Conservation (phyloP, 1,140 invertebrate species). For the Scaptomyza montana region DNA sequence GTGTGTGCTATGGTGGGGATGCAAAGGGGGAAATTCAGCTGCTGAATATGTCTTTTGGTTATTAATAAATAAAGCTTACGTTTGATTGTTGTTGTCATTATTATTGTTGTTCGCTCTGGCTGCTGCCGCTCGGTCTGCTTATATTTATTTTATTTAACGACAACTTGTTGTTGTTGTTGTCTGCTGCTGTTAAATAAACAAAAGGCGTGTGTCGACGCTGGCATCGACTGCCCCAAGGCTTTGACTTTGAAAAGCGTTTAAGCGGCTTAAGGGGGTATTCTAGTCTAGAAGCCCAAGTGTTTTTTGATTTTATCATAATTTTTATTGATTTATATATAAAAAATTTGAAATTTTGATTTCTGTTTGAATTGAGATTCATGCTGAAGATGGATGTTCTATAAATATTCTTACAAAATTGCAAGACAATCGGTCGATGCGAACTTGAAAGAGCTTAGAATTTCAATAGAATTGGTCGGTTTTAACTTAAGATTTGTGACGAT, state of each 20-base stretch:
- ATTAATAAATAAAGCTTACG: constrained; percentile 77
- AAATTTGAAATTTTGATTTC: no score
- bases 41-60: constrained; percentile 71
- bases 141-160: constrained; percentile 72
- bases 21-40: constrained; percentile 6
- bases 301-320: no score
- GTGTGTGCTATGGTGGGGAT: background rate
- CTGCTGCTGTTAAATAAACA: constrained; percentile 69
- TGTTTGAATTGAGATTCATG: no score
- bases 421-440: no score
- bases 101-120: constrained; percentile 42
- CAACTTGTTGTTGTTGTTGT: constrained; percentile 31
- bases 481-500: no score
- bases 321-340: no score
- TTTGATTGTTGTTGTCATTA: constrained; percentile 33
- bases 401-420: no score
- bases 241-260: constrained; percentile 78
- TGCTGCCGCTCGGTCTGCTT: constrained; percentile 71
- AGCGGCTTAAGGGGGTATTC: constrained; percentile 61
- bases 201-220: constrained; percentile 70
- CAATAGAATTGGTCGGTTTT: no score
- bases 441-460: no score
- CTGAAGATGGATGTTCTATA: no score
- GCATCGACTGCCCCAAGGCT: constrained; percentile 53
- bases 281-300: background rate